Evolutionary conservation across 2,797 vertebrate species (phyloP).

Genomic region (Sebastes dallii): DNA sequence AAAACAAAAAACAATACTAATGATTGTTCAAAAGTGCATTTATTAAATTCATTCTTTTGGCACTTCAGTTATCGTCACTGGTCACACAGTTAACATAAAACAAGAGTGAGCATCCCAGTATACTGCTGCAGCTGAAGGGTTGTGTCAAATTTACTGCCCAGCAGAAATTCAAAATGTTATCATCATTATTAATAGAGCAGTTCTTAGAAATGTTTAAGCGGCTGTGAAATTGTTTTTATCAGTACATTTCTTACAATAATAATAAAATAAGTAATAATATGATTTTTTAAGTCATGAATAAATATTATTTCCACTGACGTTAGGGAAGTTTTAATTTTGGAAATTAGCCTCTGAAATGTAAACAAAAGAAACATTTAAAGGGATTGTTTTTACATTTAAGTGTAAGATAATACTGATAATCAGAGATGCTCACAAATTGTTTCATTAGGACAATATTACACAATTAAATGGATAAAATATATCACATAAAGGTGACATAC

Average conservation of each 20-base stretch:
- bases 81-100: constrained; percentile 88
- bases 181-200: constrained; percentile 69
- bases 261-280: constrained; percentile 50
- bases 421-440: constrained; percentile 69
- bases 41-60: constrained; percentile 85
- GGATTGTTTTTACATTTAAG: constrained; percentile 38
- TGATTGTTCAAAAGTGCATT: constrained; percentile 95
- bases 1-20: constrained; percentile 81
- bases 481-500: constrained; percentile 69
- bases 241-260: constrained; percentile 29
- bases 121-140: constrained; percentile 88
- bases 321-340: constrained; percentile 30
- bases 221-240: constrained; percentile 59
- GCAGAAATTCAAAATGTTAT: constrained; percentile 89
- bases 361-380: constrained; percentile 7
- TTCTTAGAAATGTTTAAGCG: constrained; percentile 76
- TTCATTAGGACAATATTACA: constrained; percentile 60
- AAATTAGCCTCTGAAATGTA: constrained; percentile 23
- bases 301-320: constrained; percentile 64
- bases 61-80: constrained; percentile 96
- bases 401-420: constrained; percentile 50
- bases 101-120: constrained; percentile 82
- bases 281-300: constrained; percentile 64
- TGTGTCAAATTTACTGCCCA: constrained; percentile 98
- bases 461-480: constrained; percentile 69